These are phyloP conservation scores for Drosophila lutescens DNA, from an alignment of 2,888 invertebrate genomes.

Conservation along the genomic window DNA sequence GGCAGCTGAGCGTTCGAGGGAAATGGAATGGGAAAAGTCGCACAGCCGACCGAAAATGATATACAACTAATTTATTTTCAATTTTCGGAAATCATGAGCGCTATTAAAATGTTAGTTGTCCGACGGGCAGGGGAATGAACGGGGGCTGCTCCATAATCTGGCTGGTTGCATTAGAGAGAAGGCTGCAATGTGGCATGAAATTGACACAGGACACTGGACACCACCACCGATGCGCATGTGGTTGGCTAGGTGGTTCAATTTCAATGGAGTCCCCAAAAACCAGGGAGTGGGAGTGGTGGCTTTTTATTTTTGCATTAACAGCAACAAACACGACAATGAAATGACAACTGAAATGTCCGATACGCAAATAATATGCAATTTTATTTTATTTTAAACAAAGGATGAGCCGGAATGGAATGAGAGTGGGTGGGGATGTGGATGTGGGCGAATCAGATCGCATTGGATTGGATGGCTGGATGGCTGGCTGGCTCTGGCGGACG, in stretches of 20 bases:
- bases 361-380: conserved; percentile 79
- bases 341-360: conserved; percentile 84
- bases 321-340: conserved; percentile 80
- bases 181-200: conserved; percentile 60
- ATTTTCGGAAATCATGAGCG: conserved; percentile 77
- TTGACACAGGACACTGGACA: conserved; percentile 44
- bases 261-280: background rate
- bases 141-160: conserved; percentile 45
- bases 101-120: conserved; percentile 73
- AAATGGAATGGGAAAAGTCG: conserved; percentile 1
- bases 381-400: conserved; percentile 73
- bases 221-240: conserved; percentile 51
- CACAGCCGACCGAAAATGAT: conserved; percentile 62
- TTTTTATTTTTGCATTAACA: conserved; percentile 80
- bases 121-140: background rate
- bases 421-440: background rate
- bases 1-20: background rate
- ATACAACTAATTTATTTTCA: conserved; percentile 79
- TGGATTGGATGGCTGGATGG: conserved; percentile 3
- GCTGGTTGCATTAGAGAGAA: conserved; percentile 40
- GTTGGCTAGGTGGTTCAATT: conserved; percentile 19
- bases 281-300: conserved; percentile 46
- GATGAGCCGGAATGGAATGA: conserved; percentile 19
- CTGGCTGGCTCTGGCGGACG: conserved; percentile 72
- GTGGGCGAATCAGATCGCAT: background rate